Evolutionary conservation across 2,888 invertebrate species (phyloP).

Genomic region (Cryptus armator): DNA sequence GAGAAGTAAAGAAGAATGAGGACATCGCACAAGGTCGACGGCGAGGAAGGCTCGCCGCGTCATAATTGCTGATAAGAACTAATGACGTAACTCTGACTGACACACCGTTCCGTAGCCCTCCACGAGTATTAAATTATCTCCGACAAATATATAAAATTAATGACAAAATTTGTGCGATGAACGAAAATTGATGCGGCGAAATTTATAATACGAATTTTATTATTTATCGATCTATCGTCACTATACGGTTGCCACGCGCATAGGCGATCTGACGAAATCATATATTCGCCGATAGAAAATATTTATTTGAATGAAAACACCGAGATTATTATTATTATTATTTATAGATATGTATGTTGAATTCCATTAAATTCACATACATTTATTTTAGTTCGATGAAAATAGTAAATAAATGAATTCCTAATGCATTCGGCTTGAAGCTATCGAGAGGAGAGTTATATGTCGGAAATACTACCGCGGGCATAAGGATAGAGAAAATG

Average conservation of each 20-base stretch:
- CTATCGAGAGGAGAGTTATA: constrained; percentile 19
- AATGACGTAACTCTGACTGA: constrained; percentile 48
- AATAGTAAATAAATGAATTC: constrained; percentile 17
- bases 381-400: not conserved
- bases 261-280: too few relatives aligned
- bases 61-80: constrained; percentile 65
- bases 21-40: constrained; percentile 31
- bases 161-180: too few relatives aligned
- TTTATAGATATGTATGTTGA: too few relatives aligned
- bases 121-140: not conserved
- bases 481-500: constrained; percentile 37
- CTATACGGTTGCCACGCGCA: too few relatives aligned
- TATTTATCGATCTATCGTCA: not conserved
- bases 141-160: not conserved
- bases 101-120: not conserved
- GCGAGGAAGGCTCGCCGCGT: constrained; percentile 29
- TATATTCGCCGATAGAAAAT: too few relatives aligned
- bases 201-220: too few relatives aligned
- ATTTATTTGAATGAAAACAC: too few relatives aligned
- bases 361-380: not conserved
- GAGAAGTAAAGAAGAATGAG: constrained; percentile 8
- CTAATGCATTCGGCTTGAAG: not conserved
- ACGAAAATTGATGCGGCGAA: too few relatives aligned
- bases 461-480: not conserved
- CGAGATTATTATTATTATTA: too few relatives aligned